phyloP scores from a whole-genome alignment of 2,797 vertebrate species.

The Danio choprae region DNA sequence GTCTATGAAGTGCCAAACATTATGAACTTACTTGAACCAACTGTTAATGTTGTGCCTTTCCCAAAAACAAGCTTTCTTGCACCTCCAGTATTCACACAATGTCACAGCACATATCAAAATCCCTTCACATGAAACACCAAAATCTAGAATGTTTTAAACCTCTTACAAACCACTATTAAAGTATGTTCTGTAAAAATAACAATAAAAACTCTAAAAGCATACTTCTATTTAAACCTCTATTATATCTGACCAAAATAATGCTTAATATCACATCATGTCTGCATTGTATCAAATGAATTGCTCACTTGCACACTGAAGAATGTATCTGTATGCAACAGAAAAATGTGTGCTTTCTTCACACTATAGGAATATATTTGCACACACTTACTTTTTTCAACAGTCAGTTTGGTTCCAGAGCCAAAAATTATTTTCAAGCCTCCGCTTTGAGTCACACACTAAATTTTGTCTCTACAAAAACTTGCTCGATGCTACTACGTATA shows the following conservation, averaged over 20 bases:
- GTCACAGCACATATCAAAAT: constrained; percentile 27
- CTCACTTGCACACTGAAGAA: not conserved
- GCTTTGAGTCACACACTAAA: constrained; percentile 65
- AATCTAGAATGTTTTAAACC: not conserved
- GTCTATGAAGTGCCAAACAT: not conserved
- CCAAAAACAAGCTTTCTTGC: constrained; percentile 43
- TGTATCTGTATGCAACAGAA: not conserved
- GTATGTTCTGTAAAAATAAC: not conserved
- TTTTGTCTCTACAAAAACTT: constrained; percentile 43
- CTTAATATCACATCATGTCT: not conserved
- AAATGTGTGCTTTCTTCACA: not conserved
- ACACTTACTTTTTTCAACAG: constrained; percentile 62
- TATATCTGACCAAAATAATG: not conserved
- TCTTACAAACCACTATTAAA: not conserved
- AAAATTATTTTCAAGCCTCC: constrained; percentile 57
- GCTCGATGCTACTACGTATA: too few relatives aligned
- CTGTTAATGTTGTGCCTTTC: constrained; percentile 53
- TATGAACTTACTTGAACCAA: constrained; percentile 55
- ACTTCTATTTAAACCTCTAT: not conserved
- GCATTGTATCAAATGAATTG: not conserved
- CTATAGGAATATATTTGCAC: not conserved
- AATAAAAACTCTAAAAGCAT: not conserved
- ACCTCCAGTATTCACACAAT: constrained; percentile 47
- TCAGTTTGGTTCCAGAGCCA: constrained; percentile 59
- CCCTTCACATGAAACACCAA: not conserved